Conservation (phyloP, 2,888 invertebrate species). For the Hirtodrosophila confusa region DNA sequence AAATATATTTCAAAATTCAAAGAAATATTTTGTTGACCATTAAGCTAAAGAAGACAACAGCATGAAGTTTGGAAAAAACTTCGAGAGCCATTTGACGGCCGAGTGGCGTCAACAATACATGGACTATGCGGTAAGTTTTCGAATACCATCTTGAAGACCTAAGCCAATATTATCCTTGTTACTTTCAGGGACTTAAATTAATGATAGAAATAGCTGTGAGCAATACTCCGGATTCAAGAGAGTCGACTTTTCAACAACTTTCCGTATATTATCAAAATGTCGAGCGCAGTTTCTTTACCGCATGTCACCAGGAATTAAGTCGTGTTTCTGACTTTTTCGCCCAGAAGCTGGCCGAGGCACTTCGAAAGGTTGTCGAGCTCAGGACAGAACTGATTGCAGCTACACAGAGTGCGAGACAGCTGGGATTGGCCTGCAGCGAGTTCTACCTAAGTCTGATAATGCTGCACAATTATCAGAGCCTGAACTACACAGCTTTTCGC, state of each 20-base stretch:
- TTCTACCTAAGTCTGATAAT: conserved; percentile 97
- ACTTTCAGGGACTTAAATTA: conserved; percentile 89
- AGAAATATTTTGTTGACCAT: not conserved
- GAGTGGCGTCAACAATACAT: conserved; percentile 99
- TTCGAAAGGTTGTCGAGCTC: conserved; percentile 88
- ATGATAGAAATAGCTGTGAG: conserved; percentile 94
- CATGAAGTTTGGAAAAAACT: conserved; percentile 99
- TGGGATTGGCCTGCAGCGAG: conserved; percentile 97
- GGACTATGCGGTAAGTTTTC: conserved; percentile 88
- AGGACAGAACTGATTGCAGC: not conserved
- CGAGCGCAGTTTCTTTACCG: conserved; percentile 94
- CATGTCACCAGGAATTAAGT: conserved; percentile 94
- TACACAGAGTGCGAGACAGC: conserved; percentile 6
- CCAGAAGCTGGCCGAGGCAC: conserved; percentile 97
- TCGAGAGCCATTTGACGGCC: conserved; percentile 97
- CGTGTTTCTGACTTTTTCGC: conserved; percentile 98
- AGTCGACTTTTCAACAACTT: not conserved
- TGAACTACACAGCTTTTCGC: conserved; percentile 98
- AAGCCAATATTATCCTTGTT: no score
- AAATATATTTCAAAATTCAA: not conserved
- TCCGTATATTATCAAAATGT: conserved; percentile 24
- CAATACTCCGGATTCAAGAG: conserved; percentile 87
- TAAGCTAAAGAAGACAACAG: not conserved
- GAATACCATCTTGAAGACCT: no score
- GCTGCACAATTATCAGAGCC: conserved; percentile 97